These are phyloP conservation scores for Notolepis coatsorum DNA, from an alignment of 2,797 vertebrate species.

Conservation along the genomic window DNA sequence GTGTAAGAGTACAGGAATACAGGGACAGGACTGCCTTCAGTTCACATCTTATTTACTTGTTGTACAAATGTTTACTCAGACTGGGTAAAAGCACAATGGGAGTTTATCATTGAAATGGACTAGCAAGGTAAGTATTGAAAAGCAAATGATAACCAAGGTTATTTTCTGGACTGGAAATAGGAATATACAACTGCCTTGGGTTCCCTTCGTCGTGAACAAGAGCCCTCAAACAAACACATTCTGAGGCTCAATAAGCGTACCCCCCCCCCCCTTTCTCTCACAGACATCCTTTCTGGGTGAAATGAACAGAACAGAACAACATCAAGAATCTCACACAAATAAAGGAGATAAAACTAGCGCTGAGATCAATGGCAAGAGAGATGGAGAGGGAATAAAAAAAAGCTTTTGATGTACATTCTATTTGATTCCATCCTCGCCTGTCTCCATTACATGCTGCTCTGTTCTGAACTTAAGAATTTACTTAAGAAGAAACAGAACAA, in stretches of 20 bases:
- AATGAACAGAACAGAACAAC: conserved; percentile 28
- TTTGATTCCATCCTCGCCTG: neutral
- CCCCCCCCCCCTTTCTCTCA: conserved; percentile 9
- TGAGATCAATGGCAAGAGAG: conserved; percentile 45
- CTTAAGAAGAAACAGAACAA: no score
- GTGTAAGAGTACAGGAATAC: no score
- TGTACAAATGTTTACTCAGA: no score
- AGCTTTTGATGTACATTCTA: conserved; percentile 47
- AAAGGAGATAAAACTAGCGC: conserved; percentile 43
- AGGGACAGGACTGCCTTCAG: no score
- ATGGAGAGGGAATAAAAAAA: conserved; percentile 43
- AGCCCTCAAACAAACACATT: neutral
- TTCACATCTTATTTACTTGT: no score
- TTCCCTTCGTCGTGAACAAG: neutral
- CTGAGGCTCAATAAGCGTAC: neutral
- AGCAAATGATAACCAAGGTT: no score
- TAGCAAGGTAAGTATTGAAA: no score
- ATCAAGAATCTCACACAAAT: conserved; percentile 29
- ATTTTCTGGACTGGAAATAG: neutral
- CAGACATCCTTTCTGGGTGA: conserved; percentile 16
- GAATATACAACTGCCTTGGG: neutral
- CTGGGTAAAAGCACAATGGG: no score
- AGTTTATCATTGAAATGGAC: no score
- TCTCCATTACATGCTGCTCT: no score
- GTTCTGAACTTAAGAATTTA: no score